A percentile compares a stretch with the other conserved stretches of the same genome.
phyloP scores from a whole-genome alignment of 2,888 invertebrate genomes.

The Calephelis perditalis region DNA sequence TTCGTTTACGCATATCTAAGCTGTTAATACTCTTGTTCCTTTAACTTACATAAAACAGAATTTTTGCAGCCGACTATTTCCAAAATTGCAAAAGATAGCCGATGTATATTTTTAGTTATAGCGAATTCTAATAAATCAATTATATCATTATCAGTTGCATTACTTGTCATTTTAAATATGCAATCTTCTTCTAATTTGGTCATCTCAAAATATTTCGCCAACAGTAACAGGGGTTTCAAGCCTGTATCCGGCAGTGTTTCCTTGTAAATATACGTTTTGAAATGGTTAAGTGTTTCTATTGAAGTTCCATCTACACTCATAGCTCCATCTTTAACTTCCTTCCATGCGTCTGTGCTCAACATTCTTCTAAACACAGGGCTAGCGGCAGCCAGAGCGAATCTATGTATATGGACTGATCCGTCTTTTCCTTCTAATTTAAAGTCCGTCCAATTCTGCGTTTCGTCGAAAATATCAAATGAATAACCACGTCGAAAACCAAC shows the following conservation, averaged over 20 bases:
- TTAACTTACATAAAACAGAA: too few relatives aligned
- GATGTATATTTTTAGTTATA: background rate
- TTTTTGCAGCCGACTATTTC: too few relatives aligned
- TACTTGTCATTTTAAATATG: background rate
- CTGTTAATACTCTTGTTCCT: too few relatives aligned
- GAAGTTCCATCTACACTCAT: background rate
- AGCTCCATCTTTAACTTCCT: slow-evolving; percentile 24
- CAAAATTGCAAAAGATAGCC: background rate
- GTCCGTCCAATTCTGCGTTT: slow-evolving; percentile 44
- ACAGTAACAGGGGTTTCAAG: background rate
- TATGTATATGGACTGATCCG: slow-evolving; percentile 44
- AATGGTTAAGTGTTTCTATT: background rate
- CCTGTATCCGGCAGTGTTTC: background rate
- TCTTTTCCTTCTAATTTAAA: slow-evolving; percentile 44
- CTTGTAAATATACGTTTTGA: background rate
- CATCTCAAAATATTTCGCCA: slow-evolving; percentile 3
- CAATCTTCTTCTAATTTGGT: background rate
- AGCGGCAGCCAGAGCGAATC: slow-evolving; percentile 41
- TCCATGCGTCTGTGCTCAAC: slow-evolving; percentile 39
- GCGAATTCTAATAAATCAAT: background rate
- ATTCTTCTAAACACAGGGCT: slow-evolving; percentile 44
- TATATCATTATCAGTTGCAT: background rate
- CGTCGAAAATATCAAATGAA: slow-evolving; percentile 38
- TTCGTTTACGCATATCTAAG: too few relatives aligned
- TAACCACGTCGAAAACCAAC: background rate